phyloP scores from a whole-genome alignment of 2,888 invertebrate genomes.

The Calameuta idolon region DNA sequence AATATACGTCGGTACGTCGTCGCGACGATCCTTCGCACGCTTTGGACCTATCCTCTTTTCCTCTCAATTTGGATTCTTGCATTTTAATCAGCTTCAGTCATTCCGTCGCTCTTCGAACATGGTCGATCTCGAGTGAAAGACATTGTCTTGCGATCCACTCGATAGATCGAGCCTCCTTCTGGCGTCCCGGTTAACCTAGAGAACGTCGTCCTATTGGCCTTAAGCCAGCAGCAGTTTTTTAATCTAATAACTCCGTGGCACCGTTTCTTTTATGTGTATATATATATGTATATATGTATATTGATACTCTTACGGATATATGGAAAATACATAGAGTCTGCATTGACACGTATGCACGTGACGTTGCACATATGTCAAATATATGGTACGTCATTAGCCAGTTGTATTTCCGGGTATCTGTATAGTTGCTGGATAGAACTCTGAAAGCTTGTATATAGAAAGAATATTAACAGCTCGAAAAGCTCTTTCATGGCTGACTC shows the following conservation, averaged over 20 bases:
- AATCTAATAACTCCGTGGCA: background rate
- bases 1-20: background rate
- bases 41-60: background rate
- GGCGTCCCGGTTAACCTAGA: background rate
- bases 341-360: background rate
- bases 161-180: background rate
- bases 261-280: background rate
- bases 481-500: too few relatives aligned
- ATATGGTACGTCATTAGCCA: background rate
- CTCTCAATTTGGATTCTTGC: background rate
- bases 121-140: background rate
- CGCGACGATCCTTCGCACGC: background rate
- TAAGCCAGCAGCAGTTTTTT: background rate
- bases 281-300: background rate
- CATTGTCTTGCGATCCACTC: background rate
- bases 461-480: background rate
- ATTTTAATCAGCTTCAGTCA: background rate
- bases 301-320: background rate
- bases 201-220: background rate
- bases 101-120: background rate
- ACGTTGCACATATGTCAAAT: background rate
- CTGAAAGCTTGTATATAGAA: background rate
- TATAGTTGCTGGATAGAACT: background rate
- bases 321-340: background rate
- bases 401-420: background rate